phyloP scores from a whole-genome alignment of 2,113 vertebrate species.

The Tachycineta bicolor region DNA sequence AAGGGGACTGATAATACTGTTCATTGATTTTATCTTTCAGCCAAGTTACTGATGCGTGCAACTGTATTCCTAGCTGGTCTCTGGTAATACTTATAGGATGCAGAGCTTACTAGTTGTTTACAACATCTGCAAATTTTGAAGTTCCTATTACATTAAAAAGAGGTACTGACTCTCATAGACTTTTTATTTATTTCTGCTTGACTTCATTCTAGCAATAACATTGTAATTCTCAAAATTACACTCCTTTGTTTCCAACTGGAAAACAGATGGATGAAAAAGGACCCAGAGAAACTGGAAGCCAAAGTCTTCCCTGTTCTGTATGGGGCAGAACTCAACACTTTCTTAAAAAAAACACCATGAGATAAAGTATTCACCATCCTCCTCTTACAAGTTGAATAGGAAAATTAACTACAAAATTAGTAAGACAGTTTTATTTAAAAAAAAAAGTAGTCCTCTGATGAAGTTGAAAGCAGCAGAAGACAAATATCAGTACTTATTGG shows the following conservation, averaged over 20 bases:
- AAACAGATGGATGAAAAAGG: not conserved
- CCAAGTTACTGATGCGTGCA: not conserved
- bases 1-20: not conserved
- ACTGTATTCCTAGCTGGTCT: not conserved
- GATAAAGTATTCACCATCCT: not conserved
- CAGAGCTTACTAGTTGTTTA: not conserved
- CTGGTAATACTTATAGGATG: not conserved
- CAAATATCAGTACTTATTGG: not conserved
- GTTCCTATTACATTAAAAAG: not conserved
- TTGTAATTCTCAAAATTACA: not conserved
- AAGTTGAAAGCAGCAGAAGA: not conserved
- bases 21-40: not conserved
- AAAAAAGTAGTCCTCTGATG: not conserved
- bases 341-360: not conserved
- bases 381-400: not conserved
- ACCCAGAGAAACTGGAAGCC: not conserved
- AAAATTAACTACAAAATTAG: not conserved
- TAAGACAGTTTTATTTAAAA: not conserved
- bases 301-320: not conserved
- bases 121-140: not conserved
- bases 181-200: not conserved
- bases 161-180: not conserved
- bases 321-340: not conserved
- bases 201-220: not conserved
- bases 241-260: not conserved